Base-by-base conservation (phyloP, 2,113 vertebrate species). In the Sigmodon hispidus region DNA sequence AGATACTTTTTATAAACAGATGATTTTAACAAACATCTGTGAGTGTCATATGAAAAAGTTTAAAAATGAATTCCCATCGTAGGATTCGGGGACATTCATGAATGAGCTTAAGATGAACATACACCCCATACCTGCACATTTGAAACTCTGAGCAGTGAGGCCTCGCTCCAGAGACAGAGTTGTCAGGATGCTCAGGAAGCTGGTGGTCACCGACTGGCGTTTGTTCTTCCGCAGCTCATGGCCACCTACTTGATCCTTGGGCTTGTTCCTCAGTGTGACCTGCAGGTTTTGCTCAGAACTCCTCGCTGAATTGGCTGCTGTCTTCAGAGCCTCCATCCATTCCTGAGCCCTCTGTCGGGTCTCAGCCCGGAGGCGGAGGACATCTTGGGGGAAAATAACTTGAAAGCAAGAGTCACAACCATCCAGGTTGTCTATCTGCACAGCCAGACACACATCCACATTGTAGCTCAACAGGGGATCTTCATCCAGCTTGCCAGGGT, bases 141-240 rank as follows among this genome's bases (percentile, higher is more conserved):
- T 99, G 99, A 99, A 99, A 98, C 99, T 99, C 98, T 99, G 99
- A 89, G 99, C 99, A 0, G 99, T 99, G 86, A 99, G 99, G 15
- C 99, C 99, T 97, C 99, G 99, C 97, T 99, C 99, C 96, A 99
- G 98, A 90, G 99, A 99, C 96, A 99, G 98, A 0, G 99, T 99
- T 45, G 99, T 99, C 96, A 99, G 99, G 94, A 99, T 99, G 98
- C 99, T 99, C 95, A 99, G 99, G 98, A 99, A 99, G 97, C 99
- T 99, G 95, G 99, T 99, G 97, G 99, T 99, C 97, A 99, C 99
- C 0, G 99, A 99, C 98, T 99, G 99, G 0, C 99, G 98, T 92
- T 99, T 99, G 95, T 95, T 98, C 97, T 99, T 99, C 59, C 97
- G 96, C 3, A 98, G 96, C 1, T 98, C 98, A 0, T 75, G 98